Conservation (phyloP, 2,888 invertebrate species). For the Desoria tigrina region DNA sequence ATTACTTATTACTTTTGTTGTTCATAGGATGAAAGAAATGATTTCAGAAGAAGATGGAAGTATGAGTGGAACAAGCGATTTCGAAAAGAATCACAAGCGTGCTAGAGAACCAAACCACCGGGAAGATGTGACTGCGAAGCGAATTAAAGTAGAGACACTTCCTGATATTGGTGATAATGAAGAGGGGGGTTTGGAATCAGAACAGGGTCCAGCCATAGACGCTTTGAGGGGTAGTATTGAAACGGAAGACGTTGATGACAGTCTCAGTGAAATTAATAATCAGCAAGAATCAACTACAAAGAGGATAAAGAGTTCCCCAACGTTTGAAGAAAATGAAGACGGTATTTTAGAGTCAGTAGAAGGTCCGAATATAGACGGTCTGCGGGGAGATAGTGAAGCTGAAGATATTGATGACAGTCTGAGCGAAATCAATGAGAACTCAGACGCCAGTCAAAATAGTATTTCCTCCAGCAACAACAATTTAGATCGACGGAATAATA, state of each 20-base stretch:
- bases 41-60: conserved; percentile 23
- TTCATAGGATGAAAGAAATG: background rate
- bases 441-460: conserved; percentile 1
- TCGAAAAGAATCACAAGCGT: background rate
- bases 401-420: background rate
- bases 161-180: background rate
- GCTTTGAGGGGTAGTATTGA: background rate
- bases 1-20: no score
- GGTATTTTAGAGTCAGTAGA: background rate
- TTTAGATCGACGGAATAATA: background rate
- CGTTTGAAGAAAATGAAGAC: background rate
- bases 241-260: no score
- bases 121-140: background rate
- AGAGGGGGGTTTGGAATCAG: background rate
- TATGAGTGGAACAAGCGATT: conserved; percentile 6
- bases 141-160: background rate
- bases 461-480: background rate
- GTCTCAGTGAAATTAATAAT: no score
- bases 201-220: background rate
- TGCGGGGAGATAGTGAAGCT: background rate
- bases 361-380: background rate
- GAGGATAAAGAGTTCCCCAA: no score
- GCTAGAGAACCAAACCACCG: background rate
- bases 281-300: no score
- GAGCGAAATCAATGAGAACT: conserved; percentile 1